phyloP scores from a whole-genome alignment of 2,888 invertebrate species.

The Agrotis exclamationis region DNA sequence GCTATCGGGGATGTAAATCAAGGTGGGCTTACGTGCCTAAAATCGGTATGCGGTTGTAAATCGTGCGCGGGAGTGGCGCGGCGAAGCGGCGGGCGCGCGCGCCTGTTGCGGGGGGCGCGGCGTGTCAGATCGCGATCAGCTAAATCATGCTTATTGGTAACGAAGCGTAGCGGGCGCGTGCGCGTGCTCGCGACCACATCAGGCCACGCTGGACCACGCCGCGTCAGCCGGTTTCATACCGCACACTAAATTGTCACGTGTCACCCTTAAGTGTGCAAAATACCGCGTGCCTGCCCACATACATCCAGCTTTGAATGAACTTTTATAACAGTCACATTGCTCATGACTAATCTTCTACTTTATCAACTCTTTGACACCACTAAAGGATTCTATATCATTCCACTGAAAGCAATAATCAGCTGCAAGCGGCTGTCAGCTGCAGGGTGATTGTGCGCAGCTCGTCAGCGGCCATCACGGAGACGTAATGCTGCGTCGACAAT shows the following conservation, averaged over 20 bases:
- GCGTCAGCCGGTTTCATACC: constrained; percentile 15
- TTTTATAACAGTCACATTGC: constrained; percentile 11
- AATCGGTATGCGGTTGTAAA: constrained; percentile 66
- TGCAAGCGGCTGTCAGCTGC: constrained; percentile 3
- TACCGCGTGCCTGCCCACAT: not conserved
- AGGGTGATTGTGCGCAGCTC: constrained; percentile 20
- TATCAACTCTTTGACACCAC: constrained; percentile 17
- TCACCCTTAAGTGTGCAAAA: constrained; percentile 26
- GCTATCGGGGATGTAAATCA: constrained; percentile 63
- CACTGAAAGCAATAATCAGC: constrained; percentile 28
- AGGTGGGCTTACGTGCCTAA: constrained; percentile 60
- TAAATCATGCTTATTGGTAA: constrained; percentile 87
- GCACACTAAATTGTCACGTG: constrained; percentile 53
- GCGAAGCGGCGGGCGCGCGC: constrained; percentile 8
- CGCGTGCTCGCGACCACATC: constrained; percentile 52
- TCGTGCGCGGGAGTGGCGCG: constrained; percentile 56
- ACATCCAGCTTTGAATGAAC: constrained; percentile 1
- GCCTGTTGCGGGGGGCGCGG: constrained; percentile 22
- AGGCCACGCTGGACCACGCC: constrained; percentile 20
- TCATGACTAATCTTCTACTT: constrained; percentile 31
- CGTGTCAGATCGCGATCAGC: constrained; percentile 76
- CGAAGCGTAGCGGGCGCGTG: constrained; percentile 82
- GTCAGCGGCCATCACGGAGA: constrained; percentile 20
- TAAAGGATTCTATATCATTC: constrained; percentile 31
- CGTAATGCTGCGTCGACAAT: constrained; percentile 23